Evolutionary conservation across 2,797 vertebrate genomes (phyloP).

Genomic region (Hirundo rustica): DNA sequence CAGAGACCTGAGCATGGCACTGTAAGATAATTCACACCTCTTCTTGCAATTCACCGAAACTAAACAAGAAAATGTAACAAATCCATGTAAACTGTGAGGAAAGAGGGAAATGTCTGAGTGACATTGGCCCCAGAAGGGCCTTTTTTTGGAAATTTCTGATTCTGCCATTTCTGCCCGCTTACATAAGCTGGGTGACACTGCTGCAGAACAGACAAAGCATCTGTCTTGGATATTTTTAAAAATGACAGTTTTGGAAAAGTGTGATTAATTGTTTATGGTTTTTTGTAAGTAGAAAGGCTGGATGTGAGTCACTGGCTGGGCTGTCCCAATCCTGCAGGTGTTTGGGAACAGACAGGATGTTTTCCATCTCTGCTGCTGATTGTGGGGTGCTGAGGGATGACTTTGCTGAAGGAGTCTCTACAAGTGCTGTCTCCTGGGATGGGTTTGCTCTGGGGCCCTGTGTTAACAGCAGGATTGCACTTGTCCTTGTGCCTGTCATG

Average conservation of each 20-base stretch:
- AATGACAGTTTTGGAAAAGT: background rate
- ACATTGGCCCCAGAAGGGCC: background rate
- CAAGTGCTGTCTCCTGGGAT: background rate
- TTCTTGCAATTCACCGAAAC: background rate
- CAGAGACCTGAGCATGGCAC: background rate
- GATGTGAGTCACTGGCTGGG: background rate
- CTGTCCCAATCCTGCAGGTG: background rate
- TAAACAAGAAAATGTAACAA: background rate
- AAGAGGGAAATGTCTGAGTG: background rate
- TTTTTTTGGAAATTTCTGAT: background rate
- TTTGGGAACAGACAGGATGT: background rate
- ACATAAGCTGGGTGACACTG: background rate
- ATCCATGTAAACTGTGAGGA: background rate
- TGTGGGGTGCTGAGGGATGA: background rate
- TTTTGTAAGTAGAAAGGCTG: background rate
- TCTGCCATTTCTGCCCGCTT: background rate
- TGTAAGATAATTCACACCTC: background rate
- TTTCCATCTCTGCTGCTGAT: background rate
- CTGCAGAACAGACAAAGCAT: constrained; percentile 13
- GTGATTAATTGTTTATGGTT: background rate
- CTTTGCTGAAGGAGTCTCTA: background rate
- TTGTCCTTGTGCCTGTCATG: background rate
- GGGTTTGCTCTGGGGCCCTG: background rate
- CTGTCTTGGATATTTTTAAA: constrained; percentile 43
- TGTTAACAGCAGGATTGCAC: background rate